Percentiles rank a stretch among this genome's conserved stretches.
Conservation (phyloP, 1,140 invertebrate genomes). For the Dendroctonus ponderosae region DNA sequence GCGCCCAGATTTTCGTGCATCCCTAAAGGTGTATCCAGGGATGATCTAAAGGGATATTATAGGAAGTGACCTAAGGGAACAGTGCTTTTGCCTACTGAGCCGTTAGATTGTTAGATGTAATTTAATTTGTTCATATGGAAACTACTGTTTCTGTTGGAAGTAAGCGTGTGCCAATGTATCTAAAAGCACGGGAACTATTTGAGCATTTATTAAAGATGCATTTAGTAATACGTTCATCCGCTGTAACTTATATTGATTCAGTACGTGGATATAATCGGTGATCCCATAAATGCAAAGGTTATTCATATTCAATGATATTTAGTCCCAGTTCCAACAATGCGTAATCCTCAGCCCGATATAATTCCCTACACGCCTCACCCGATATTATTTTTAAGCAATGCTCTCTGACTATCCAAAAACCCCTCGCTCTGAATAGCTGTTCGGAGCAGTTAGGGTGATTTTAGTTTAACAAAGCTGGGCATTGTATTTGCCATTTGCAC, state of each 20-base stretch:
- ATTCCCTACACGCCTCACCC: conserved; percentile 3
- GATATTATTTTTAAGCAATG: conserved; percentile 11
- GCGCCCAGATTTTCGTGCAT: conserved; percentile 4
- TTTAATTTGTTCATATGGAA: no score
- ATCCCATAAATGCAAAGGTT: neutral
- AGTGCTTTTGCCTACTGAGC: neutral
- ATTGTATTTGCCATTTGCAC: conserved; percentile 41
- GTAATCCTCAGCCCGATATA: neutral
- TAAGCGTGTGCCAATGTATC: no score
- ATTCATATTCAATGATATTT: conserved; percentile 10
- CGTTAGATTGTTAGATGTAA: no score
- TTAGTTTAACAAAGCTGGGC: conserved; percentile 40
- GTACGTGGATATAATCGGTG: no score
- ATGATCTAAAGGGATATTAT: conserved; percentile 5
- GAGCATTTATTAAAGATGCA: no score
- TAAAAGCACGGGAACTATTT: no score
- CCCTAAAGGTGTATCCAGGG: conserved; percentile 3
- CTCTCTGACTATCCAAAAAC: conserved; percentile 25
- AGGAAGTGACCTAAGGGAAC: conserved; percentile 4
- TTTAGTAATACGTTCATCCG: no score
- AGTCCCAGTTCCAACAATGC: neutral
- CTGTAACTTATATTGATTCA: no score
- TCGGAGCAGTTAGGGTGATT: conserved; percentile 33
- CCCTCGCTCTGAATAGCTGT: conserved; percentile 40
- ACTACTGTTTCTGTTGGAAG: no score